A percentile compares a stretch with the other conserved stretches of the same genome.
phyloP scores from a whole-genome alignment of 2,888 invertebrate species.

The Thymelicus sylvestris region DNA sequence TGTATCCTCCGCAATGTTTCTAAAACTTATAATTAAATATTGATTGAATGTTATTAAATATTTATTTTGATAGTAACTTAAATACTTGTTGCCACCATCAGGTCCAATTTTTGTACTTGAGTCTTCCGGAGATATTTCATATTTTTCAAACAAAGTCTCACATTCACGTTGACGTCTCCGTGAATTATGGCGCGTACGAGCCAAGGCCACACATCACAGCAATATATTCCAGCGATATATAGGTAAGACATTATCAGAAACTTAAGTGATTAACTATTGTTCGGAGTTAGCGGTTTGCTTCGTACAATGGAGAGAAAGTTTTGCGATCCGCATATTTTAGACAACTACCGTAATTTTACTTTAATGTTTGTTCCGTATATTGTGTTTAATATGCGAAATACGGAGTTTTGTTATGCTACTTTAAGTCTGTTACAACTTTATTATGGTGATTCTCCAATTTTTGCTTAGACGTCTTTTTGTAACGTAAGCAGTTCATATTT shows the following conservation, averaged over 20 bases:
- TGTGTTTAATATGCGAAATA: conserved; percentile 35
- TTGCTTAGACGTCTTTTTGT: neutral
- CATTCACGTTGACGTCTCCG: conserved; percentile 6
- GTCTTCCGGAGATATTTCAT: neutral
- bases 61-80: too few species aligned
- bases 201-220: conserved; percentile 26
- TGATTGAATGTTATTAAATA: too few species aligned
- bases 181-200: conserved; percentile 23
- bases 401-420: conserved; percentile 9
- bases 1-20: too few species aligned
- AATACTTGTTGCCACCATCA: neutral
- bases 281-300: conserved; percentile 49
- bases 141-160: conserved; percentile 4
- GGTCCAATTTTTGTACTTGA: conserved; percentile 3
- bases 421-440: neutral
- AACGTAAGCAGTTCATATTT: too few species aligned
- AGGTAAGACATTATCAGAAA: conserved; percentile 67
- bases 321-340: conserved; percentile 65
- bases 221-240: conserved; percentile 36
- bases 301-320: conserved; percentile 64
- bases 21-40: too few species aligned
- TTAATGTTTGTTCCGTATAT: conserved; percentile 45
- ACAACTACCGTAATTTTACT: conserved; percentile 61
- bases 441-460: neutral
- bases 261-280: conserved; percentile 76